Percentiles rank a stretch among this genome's conserved stretches.
These are phyloP conservation scores for Lydus trimaculatus DNA, from an alignment of 2,888 invertebrate species.

Conservation along the genomic window DNA sequence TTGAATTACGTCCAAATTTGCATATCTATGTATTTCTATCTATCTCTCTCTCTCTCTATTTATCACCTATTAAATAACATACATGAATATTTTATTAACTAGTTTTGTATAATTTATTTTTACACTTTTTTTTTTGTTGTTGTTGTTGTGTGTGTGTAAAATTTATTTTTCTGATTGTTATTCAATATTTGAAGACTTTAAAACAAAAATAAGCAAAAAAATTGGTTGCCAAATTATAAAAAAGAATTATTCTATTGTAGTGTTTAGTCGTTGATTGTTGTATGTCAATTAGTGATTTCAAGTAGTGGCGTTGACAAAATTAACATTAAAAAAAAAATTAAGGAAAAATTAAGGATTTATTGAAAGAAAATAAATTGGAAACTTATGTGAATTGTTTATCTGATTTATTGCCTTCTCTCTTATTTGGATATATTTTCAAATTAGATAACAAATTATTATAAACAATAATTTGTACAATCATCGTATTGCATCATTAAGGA, in stretches of 20 bases:
- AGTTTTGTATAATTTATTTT: background rate
- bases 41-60: no score
- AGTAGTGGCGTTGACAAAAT: background rate
- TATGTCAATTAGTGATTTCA: conserved; percentile 8
- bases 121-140: background rate
- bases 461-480: no score
- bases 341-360: background rate
- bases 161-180: background rate
- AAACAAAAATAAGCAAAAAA: background rate
- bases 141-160: no score
- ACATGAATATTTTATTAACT: background rate
- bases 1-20: conserved; percentile 33
- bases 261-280: conserved; percentile 5
- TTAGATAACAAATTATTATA: no score
- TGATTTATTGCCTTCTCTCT: background rate
- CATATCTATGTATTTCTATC: conserved; percentile 28
- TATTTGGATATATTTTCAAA: background rate
- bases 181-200: background rate
- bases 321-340: background rate
- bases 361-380: background rate
- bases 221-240: background rate
- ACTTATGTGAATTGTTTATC: background rate
- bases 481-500: no score
- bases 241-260: conserved; percentile 7
- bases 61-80: background rate